phyloP scores from a whole-genome alignment of 1,140 invertebrate species.

The Gonatopus flavifemur region DNA sequence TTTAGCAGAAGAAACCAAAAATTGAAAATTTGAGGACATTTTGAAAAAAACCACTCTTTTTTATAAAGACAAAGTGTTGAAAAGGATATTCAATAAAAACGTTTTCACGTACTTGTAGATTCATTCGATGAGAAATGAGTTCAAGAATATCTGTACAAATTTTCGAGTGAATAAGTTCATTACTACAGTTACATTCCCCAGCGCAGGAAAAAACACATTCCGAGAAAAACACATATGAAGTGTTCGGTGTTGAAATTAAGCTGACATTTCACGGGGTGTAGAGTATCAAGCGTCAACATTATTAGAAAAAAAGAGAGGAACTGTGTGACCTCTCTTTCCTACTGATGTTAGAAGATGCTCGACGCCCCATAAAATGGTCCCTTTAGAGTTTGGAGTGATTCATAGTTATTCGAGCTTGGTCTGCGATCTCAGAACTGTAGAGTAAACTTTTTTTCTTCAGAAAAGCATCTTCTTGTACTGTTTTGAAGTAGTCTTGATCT shows the following conservation, averaged over 20 bases:
- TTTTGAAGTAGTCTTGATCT: background rate
- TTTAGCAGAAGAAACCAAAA: background rate
- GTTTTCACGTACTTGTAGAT: background rate
- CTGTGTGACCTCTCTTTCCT: too few species aligned
- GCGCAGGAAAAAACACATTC: too few species aligned
- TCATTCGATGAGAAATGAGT: background rate
- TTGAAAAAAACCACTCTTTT: background rate
- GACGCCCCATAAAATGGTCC: too few species aligned
- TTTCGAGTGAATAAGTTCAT: background rate
- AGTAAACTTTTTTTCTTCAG: background rate
- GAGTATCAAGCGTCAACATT: too few species aligned
- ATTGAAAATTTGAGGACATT: background rate
- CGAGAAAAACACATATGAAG: background rate
- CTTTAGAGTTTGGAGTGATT: background rate
- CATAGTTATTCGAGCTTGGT: background rate
- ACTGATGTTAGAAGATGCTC: too few species aligned
- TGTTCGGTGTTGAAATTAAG: background rate
- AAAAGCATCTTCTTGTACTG: too few species aligned
- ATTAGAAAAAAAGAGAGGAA: too few species aligned
- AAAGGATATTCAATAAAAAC: background rate
- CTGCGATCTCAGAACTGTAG: too few species aligned
- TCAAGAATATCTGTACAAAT: background rate
- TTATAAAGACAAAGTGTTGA: background rate
- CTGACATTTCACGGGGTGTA: too few species aligned
- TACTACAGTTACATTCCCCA: background rate